phyloP scores from a whole-genome alignment of 2,888 invertebrate genomes.

The Mamestra brassicae region DNA sequence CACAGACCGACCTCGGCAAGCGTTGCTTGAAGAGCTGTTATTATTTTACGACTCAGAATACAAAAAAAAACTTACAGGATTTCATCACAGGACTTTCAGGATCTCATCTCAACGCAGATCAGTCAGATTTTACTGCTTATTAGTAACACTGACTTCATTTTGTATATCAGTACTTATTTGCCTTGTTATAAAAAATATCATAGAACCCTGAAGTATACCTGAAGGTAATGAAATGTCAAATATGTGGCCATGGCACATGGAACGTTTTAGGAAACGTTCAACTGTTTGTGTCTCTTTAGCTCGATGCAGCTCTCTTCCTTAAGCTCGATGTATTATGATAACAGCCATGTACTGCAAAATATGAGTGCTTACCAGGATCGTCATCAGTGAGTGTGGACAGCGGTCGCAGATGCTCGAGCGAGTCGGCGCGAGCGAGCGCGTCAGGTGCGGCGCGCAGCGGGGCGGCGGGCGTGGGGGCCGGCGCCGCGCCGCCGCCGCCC shows the following conservation, averaged over 20 bases:
- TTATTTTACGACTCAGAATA: too few relatives aligned
- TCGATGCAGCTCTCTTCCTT: background rate
- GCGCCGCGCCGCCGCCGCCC: conserved; percentile 90
- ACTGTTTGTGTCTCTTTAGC: background rate
- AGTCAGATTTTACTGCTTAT: too few relatives aligned
- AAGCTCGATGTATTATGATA: background rate
- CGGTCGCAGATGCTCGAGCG: conserved; percentile 92
- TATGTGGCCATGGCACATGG: background rate
- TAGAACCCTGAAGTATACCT: background rate
- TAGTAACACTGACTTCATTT: too few relatives aligned
- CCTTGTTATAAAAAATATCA: background rate
- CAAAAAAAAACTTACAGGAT: too few relatives aligned
- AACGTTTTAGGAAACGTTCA: background rate
- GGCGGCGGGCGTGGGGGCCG: conserved; percentile 93
- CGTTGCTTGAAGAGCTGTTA: too few relatives aligned
- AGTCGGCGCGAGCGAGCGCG: conserved; percentile 94
- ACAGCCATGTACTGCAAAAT: background rate
- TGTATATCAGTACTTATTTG: background rate
- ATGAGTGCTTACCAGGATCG: conserved; percentile 79
- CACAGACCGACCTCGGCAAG: too few relatives aligned
- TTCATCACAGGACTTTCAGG: too few relatives aligned
- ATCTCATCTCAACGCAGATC: too few relatives aligned
- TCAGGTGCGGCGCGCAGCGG: conserved; percentile 93
- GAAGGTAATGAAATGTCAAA: background rate
- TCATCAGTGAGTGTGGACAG: conserved; percentile 87